Evolutionary conservation across 2,888 invertebrate species (phyloP), one percentile per base, ranked within the genome.

Genomic region (Odontothrips loti): DNA sequence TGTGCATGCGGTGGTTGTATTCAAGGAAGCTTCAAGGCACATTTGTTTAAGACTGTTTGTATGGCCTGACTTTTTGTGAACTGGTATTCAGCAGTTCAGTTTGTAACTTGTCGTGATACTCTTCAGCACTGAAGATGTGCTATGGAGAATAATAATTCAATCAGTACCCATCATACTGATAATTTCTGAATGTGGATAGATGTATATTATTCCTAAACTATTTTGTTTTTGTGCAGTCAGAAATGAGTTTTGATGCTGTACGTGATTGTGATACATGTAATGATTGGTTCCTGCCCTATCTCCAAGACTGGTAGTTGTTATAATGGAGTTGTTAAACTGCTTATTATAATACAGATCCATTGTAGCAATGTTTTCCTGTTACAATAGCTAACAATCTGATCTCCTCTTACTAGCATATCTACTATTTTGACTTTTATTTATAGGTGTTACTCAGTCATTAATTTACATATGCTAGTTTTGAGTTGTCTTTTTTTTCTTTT

Each of bases 191-290:
- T 15, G 58, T 58, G 15, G 34, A 43, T 43, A 43, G 12, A 58
- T 27, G 27, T 75, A 11, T 75, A 23, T 75, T 27, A 75, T 75
- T 75, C 23, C 27, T 75, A 11, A 75, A 75, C 12, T 12, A 4
- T 75, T 12, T 75, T 75, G 68, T 23, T 75, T 23, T 75, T 75
- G 68, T 75, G 27, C 68, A 75, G 68, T 27, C 68, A 75, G n/a
- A 58, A n/a, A 17, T 17, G 58, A 27, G 27, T 75, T n/a, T 75
- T 20, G 58, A 9, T 75, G 68, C 68, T 75, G 68, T 75, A 75
- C 68, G 23, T 75, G 68, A 75, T 75, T 75, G 68, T 75, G 68
- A 75, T 75, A 75, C 1, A 4, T 75, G 68, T 23, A 75, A 27
- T 75, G 10, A 12, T 75, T 27, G 27, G 68, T 75, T 75, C 68